Base-by-base conservation (phyloP, 2,113 vertebrate genomes). In the Poecilia latipinna region DNA sequence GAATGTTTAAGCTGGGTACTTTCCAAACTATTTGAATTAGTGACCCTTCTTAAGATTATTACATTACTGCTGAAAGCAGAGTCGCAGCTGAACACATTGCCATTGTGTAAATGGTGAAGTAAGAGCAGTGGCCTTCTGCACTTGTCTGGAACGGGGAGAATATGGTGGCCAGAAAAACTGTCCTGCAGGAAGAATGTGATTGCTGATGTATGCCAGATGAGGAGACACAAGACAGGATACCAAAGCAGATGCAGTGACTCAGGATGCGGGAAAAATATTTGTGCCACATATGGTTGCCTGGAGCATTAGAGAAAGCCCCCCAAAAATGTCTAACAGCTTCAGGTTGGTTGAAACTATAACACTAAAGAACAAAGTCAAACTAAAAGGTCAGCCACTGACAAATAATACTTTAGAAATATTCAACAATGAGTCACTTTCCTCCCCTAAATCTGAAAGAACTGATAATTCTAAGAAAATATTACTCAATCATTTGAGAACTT, bases 131-230 rank as follows among this genome's bases (percentile, higher is more conserved):
- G 82, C 74, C 85, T 68, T 81, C 66, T 80, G 70, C 80, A 81
- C 70, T 89, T 85, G 74, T 86, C 85, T 84, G 31, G 71, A 76
- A 31, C 74, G 66, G 87, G 75, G 61, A 76, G 74, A 88, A 83
- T 82, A 85, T 35, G 79, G 70, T 85, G 74, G 72, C 83, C 82
- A 82, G 51, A 87, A 79, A 82, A 83, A 61, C 24, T 72, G 81
- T 84, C 81, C 79, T 22, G 28, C 74, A 80, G 88, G 85, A 88
- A 87, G 86, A 85, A 92, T 80, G 85, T 86, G 84, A 88, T 70
- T 80, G 42, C 84, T 90, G 87, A 89, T 88, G 86, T 86, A 81
- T 89, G 78, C 83, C 90, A 92, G 89, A 92, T 88, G 88, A 88
- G 48, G 61, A 85, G 75, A 79, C 72, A 81, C 70, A 37, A 15